Evolutionary conservation across 1,140 invertebrate genomes (phyloP).

Genomic region (Lerema accius): DNA sequence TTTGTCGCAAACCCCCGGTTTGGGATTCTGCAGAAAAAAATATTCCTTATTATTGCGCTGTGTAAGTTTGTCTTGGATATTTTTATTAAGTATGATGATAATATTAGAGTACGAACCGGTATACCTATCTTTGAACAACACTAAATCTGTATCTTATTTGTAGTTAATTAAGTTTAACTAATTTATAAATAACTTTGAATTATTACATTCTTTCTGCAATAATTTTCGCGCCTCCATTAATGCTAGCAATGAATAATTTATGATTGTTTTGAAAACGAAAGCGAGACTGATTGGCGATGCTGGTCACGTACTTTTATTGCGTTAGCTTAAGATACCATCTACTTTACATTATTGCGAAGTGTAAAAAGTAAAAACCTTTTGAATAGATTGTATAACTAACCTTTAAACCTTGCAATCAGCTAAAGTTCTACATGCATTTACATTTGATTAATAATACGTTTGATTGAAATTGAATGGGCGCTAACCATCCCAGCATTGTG

Average conservation of each 20-base stretch:
- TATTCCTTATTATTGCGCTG: too few species aligned
- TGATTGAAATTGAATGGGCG: slow-evolving; percentile 47
- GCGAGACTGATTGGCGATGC: slow-evolving; percentile 19
- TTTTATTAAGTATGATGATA: too few species aligned
- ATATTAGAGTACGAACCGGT: too few species aligned
- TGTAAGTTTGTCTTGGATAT: too few species aligned
- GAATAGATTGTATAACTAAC: slow-evolving; percentile 9
- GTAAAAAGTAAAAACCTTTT: slow-evolving; percentile 14
- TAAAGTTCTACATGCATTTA: slow-evolving; percentile 45
- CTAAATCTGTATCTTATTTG: too few species aligned
- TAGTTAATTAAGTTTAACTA: too few species aligned
- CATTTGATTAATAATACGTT: slow-evolving; percentile 50
- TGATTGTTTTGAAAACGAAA: slow-evolving; percentile 28
- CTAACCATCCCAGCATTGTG: slow-evolving; percentile 48
- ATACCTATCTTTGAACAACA: too few species aligned
- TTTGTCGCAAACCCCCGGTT: slow-evolving; percentile 31
- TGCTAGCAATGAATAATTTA: slow-evolving; percentile 28
- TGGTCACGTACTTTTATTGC: slow-evolving; percentile 12
- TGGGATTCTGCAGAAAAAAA: not conserved
- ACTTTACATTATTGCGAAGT: not conserved
- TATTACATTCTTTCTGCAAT: slow-evolving; percentile 6
- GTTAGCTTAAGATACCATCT: not conserved
- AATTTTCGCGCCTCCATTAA: slow-evolving; percentile 19
- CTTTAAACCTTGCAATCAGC: slow-evolving; percentile 47
- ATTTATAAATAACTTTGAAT: slow-evolving; percentile 14